Evolutionary conservation across 2,888 invertebrate species (phyloP).

Genomic region (Osmoderma eremita): DNA sequence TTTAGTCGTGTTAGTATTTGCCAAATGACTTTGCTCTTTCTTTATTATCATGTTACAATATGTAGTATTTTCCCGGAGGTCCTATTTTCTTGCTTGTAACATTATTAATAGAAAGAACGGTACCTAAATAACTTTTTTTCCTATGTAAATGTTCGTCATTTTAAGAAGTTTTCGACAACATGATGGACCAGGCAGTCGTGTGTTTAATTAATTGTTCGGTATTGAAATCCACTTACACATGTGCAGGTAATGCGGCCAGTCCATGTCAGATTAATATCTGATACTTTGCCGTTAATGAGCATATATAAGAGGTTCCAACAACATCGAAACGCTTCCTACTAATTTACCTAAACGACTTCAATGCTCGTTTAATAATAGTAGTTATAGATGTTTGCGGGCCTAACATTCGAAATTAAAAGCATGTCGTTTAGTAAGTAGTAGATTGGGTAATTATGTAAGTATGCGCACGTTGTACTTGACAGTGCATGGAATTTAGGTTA

Average conservation of each 20-base stretch:
- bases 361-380: neutral
- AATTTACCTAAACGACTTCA: constrained; percentile 14
- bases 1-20: too few species aligned
- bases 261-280: constrained; percentile 13
- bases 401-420: neutral
- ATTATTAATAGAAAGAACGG: constrained; percentile 26
- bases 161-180: constrained; percentile 5
- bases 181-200: neutral
- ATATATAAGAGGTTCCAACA: neutral
- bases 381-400: neutral
- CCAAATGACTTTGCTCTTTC: too few species aligned
- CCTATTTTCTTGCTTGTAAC: neutral
- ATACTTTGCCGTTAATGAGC: constrained; percentile 9
- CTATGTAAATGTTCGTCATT: constrained; percentile 2
- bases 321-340: constrained; percentile 1
- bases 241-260: neutral
- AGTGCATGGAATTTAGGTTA: constrained; percentile 10
- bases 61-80: too few species aligned
- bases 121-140: constrained; percentile 35
- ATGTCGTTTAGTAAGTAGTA: neutral
- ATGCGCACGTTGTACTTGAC: neutral
- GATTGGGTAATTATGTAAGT: constrained; percentile 5
- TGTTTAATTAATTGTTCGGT: constrained; percentile 10
- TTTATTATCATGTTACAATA: too few species aligned
- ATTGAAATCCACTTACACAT: neutral